phyloP scores from a whole-genome alignment of 2,888 invertebrate species.

The Heliconius charithonia region DNA sequence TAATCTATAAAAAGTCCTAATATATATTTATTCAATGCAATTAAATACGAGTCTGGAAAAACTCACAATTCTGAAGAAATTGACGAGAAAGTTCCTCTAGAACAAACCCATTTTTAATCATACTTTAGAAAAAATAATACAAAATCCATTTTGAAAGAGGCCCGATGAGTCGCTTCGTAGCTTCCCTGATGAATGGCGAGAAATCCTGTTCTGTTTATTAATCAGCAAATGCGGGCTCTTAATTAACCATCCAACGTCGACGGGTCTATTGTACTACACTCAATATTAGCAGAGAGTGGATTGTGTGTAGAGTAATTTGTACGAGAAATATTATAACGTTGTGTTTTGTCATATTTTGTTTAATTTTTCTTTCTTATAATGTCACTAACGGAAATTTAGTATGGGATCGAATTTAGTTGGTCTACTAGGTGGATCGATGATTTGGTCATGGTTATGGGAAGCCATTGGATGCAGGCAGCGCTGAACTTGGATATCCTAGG shows the following conservation, averaged over 20 bases:
- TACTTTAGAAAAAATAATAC: background rate
- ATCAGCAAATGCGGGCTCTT: slow-evolving; percentile 21
- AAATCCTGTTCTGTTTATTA: slow-evolving; percentile 26
- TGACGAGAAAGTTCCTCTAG: no score
- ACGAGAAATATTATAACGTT: background rate
- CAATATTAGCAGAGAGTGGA: background rate
- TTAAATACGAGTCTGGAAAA: no score
- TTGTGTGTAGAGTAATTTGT: background rate
- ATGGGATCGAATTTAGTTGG: background rate
- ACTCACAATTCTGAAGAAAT: no score
- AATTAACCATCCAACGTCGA: slow-evolving; percentile 19
- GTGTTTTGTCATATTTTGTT: background rate
- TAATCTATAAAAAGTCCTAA: no score
- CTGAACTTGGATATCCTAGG: no score
- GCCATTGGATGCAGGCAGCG: no score
- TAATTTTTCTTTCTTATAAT: background rate
- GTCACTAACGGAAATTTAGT: background rate
- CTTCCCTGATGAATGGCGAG: slow-evolving; percentile 10
- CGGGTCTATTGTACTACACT: slow-evolving; percentile 1
- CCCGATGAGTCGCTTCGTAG: background rate
- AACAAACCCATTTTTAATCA: no score
- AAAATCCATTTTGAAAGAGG: background rate
- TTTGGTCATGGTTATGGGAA: no score
- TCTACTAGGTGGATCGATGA: background rate
- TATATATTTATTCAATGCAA: no score